Percentiles rank a stretch among this genome's conserved stretches.
Conservation (phyloP, 1,140 invertebrate genomes). For the Diachasma alloeum region DNA sequence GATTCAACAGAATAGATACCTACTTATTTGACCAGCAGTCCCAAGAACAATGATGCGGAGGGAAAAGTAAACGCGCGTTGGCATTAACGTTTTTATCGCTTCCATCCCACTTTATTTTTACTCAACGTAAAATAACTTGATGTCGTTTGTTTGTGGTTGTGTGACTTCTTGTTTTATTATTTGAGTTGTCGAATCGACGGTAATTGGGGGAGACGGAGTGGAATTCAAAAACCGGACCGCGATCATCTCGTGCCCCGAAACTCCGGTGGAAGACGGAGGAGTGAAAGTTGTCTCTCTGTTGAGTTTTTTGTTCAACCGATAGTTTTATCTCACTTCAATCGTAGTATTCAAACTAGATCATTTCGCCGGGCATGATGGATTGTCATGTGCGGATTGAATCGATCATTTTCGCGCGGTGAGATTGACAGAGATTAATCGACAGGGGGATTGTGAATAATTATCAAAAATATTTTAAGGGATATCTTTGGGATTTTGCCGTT, state of each 20-base stretch:
- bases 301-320: neutral
- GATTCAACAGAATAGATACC: constrained; percentile 13
- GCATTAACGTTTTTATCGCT: constrained; percentile 30
- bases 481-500: neutral
- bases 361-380: neutral
- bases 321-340: neutral
- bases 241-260: neutral
- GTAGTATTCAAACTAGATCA: constrained; percentile 8
- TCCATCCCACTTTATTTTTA: neutral
- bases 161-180: constrained; percentile 10
- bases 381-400: neutral
- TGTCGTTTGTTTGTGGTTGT: neutral
- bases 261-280: neutral
- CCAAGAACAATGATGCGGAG: constrained; percentile 17
- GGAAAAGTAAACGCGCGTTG: neutral
- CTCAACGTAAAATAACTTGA: neutral
- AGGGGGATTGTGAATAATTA: neutral
- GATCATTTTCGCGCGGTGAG: neutral
- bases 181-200: constrained; percentile 24
- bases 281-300: neutral
- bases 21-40: constrained; percentile 10
- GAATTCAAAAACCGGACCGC: neutral
- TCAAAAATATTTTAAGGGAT: neutral
- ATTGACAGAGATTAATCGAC: constrained; percentile 6
- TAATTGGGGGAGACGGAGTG: constrained; percentile 29